A percentile compares a stretch with the other conserved stretches of the same genome.
Evolutionary conservation across 1,140 invertebrate genomes (phyloP).

Genomic region (Cheumatopsyche charites): DNA sequence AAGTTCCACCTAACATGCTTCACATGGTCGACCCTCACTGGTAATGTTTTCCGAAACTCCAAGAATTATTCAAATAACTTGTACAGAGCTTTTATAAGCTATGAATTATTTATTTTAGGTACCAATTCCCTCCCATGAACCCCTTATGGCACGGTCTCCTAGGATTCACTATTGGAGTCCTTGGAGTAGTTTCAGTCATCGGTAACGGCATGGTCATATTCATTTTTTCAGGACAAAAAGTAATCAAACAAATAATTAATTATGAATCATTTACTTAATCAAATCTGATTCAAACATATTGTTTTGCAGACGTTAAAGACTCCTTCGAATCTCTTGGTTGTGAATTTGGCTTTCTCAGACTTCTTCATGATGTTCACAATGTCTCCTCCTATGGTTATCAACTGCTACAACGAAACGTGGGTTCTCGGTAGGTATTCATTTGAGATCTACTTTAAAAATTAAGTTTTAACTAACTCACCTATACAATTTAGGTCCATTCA

Average conservation of each 20-base stretch:
- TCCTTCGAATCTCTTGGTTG: conserved; percentile 82
- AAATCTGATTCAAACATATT: too few relatives aligned
- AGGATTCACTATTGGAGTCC: conserved; percentile 66
- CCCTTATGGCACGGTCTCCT: conserved; percentile 70
- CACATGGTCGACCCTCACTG: conserved; percentile 67
- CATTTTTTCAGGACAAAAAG: conserved; percentile 72
- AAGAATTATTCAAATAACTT: background rate
- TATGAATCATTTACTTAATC: too few relatives aligned
- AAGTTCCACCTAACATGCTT: conserved; percentile 65
- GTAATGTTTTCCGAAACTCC: conserved; percentile 50
- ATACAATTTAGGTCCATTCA: conserved; percentile 66
- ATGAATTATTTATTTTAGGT: conserved; percentile 52
- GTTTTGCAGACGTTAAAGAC: conserved; percentile 71
- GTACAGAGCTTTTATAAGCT: background rate
- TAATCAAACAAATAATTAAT: conserved; percentile 20
- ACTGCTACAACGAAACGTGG: conserved; percentile 88
- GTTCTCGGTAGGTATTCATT: conserved; percentile 66
- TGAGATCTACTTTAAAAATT: conserved; percentile 15
- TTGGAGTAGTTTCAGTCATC: conserved; percentile 70
- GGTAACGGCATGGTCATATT: conserved; percentile 89
- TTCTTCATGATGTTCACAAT: conserved; percentile 87
- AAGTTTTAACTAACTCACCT: background rate
- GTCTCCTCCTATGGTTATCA: conserved; percentile 84
- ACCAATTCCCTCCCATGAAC: conserved; percentile 70
- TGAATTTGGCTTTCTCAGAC: conserved; percentile 87